Percentiles rank a stretch among this genome's conserved stretches.
These are phyloP conservation scores for Vimba vimba DNA, from an alignment of 2,113 vertebrate genomes.

Conservation along the genomic window DNA sequence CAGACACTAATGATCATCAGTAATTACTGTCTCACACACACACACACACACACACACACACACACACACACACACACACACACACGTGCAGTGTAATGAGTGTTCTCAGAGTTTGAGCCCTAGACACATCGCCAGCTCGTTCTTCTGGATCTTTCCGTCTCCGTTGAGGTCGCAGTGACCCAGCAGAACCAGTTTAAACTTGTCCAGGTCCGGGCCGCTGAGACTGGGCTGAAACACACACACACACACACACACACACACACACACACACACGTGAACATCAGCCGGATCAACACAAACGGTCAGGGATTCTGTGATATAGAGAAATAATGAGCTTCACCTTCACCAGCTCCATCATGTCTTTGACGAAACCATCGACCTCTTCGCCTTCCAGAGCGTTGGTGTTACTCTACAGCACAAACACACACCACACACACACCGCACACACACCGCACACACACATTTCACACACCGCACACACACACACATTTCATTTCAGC, in stretches of 20 bases:
- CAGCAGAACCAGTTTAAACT: constrained; percentile 86
- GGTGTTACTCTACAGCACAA: constrained; percentile 81
- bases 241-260: not conserved
- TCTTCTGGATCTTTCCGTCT: constrained; percentile 95
- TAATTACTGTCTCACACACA: no score
- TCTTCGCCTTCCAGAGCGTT: constrained; percentile 87
- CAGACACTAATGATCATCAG: no score
- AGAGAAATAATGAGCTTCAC: constrained; percentile 60
- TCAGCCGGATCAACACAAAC: not conserved
- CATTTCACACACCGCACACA: not conserved
- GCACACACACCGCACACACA: not conserved
- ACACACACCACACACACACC: not conserved
- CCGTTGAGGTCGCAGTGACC: constrained; percentile 90
- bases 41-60: no score
- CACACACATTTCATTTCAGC: not conserved
- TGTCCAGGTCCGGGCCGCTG: constrained; percentile 85
- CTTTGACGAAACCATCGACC: constrained; percentile 91
- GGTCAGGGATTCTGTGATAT: no score
- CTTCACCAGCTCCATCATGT: constrained; percentile 92
- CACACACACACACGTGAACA: no score
- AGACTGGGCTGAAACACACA: constrained; percentile 83
- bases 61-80: not conserved
- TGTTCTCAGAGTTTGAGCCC: constrained; percentile 79
- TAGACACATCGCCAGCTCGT: constrained; percentile 91
- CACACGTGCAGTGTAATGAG: no score